These are phyloP conservation scores for Knipowitschia caucasica DNA, from an alignment of 2,797 vertebrate genomes.

Conservation along the genomic window DNA sequence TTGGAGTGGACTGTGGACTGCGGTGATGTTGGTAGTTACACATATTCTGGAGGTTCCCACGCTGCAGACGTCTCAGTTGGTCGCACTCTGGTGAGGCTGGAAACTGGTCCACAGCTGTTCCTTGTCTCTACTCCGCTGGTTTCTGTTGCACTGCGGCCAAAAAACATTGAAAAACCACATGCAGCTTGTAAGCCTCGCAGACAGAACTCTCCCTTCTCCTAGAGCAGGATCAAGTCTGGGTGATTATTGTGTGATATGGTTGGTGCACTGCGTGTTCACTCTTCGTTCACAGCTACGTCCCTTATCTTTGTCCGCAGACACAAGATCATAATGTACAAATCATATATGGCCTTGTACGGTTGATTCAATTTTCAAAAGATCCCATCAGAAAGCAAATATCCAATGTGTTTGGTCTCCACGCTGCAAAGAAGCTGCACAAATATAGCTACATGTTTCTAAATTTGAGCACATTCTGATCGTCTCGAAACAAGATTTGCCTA, in stretches of 20 bases:
- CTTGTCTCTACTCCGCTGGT: conserved; percentile 33
- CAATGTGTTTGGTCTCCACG: no score
- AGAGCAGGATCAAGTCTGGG: conserved; percentile 13
- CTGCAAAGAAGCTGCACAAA: no score
- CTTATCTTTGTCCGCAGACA: no score
- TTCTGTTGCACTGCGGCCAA: conserved; percentile 47
- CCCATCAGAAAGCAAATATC: no score
- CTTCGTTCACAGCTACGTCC: background rate
- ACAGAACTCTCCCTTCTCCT: background rate
- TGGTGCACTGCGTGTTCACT: conserved; percentile 10
- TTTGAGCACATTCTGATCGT: no score
- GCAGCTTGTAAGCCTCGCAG: conserved; percentile 39
- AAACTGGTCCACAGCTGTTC: conserved; percentile 65
- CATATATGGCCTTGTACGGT: no score
- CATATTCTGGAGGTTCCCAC: conserved; percentile 57
- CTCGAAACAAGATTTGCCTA: no score
- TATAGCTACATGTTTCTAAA: no score
- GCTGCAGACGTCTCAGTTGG: conserved; percentile 58
- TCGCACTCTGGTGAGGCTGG: conserved; percentile 55
- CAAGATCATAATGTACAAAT: no score
- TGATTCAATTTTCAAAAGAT: no score
- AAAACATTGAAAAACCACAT: conserved; percentile 25
- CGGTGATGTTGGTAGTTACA: conserved; percentile 23
- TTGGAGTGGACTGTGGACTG: conserved; percentile 15
- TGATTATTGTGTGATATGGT: conserved; percentile 22